Evolutionary conservation across 2,113 vertebrate species (phyloP).

Genomic region (Anhinga rufa): DNA sequence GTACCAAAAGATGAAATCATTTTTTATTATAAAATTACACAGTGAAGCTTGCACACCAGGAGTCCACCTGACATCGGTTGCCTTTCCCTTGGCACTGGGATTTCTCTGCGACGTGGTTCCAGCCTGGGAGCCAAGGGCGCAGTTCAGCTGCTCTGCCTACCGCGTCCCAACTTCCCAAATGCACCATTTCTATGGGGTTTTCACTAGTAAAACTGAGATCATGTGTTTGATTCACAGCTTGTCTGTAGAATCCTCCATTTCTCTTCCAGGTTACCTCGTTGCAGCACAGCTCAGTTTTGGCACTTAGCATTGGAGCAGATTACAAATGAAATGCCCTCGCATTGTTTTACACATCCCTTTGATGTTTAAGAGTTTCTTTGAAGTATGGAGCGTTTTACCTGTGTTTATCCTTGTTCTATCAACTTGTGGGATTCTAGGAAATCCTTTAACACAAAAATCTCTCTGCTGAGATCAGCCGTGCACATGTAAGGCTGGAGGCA

Average conservation of each 20-base stretch:
- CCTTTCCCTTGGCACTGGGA: neutral
- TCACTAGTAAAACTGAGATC: neutral
- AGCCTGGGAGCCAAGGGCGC: neutral
- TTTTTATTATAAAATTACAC: neutral
- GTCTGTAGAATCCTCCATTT: neutral
- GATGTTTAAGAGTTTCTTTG: neutral
- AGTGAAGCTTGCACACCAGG: neutral
- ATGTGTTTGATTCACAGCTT: neutral
- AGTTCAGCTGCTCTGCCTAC: neutral
- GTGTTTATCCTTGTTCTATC: neutral
- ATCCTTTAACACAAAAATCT: neutral
- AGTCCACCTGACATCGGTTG: neutral
- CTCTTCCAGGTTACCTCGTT: neutral
- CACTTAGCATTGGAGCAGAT: neutral
- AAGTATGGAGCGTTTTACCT: neutral
- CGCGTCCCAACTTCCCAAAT: neutral
- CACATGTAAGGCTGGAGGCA: neutral
- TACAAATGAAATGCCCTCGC: neutral
- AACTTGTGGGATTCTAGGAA: neutral
- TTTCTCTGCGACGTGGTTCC: neutral
- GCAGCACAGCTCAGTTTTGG: neutral
- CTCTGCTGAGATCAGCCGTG: neutral
- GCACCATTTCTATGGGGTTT: neutral
- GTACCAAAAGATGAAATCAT: neutral
- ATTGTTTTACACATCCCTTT: neutral